Base-by-base conservation (phyloP, 2,888 invertebrate genomes). In the Acleris literana region DNA sequence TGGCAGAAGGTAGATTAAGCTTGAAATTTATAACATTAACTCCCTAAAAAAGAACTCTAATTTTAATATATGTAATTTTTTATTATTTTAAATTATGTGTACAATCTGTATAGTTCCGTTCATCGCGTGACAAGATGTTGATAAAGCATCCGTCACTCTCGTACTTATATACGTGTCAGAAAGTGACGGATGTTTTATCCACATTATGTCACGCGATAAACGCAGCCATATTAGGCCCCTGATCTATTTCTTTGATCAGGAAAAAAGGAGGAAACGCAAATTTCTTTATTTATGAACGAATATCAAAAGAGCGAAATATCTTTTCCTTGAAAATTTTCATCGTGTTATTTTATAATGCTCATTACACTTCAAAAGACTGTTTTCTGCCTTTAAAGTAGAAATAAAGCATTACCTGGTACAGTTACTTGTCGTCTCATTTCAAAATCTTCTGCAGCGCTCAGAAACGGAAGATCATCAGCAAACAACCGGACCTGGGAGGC, bases 371-470 rank as follows among this genome's bases (percentile, higher is more conserved):
- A 46, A n/a, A 6, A n/a, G 16, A 1, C 6, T 46, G 6, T 6
- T 44, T 44, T n/a, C 16, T 1, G 5, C n/a, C n/a, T n/a, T n/a
- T 16, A 17, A 46, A 2, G n/a, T 17, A 22, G 5, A 22, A 51
- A 44, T 44, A 39, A 20, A 13, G 7, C 18, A 48, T 71, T 75
- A 91, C 92, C 92, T 92, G 92, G 88, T 74, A 87, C 74, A 71
- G 88, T 82, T 72, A 84, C 79, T 73, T 91, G 90, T 78, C 84
- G 82, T 75, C 85, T 86, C 92, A 92, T 92, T 59, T 71, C 79
- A 74, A 71, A 62, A 43, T 70, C 56, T 64, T 63, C 65, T 68
- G 72, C 75, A 64, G 79, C 69, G 74, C 77, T 84, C 85, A 85
- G 81, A 76, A 71, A 72, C 66, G 74, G 79, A 74, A 77, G 81